Base-by-base conservation (phyloP, 2,888 invertebrate genomes). In the Protodeltote pygarga region DNA sequence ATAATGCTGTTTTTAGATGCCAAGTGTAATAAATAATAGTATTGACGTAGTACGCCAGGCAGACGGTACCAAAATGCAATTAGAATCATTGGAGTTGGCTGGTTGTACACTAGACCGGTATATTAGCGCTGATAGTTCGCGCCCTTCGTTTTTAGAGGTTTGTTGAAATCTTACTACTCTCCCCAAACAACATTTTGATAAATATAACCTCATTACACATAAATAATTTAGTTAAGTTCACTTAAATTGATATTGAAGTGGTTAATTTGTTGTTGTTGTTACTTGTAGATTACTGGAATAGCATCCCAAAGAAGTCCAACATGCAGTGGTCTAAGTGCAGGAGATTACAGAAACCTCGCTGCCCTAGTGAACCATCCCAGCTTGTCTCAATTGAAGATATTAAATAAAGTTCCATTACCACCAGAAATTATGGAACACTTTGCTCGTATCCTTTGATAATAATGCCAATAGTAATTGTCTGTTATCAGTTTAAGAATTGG, bases 401-500 rank as follows among this genome's bases (percentile, higher is more conserved):
- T 96, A 14, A 96, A 95, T 78, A 97, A 96, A 92, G 95, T 97
- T 52, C 97, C 98, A 6, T 92, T 99, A 40, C 99, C 99, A 14
- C 95, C 96, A 5, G 98, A 98, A 93, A 96, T 99, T 50, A 94
- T 98, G 90, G 98, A 99, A 89, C 97, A 98, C 85, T 97, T 98
- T 93, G 95, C 96, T 67, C 97, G 98, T 98, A 96, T 95, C 95
- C 95, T 95, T 95, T 93, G 49, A 3, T 39, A 19, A 38, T 28
- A 21, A 5, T 19, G n/a, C 2, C 5, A 29, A 10, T 28, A 15
- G 1, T 13, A 21, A 28, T 16, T 19, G 6, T 19, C 5, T 19
- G 4, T 5, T 5, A 5, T 2, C 19, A 5, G 6, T 19, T 19
- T 5, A 4, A 19, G 1, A 2, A 2, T 19, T 19, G 6, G 6